Percentiles rank a stretch among this genome's conserved stretches.
phyloP scores from a whole-genome alignment of 64 coral and sea anemone genomes.

The Trachythela sp. region DNA sequence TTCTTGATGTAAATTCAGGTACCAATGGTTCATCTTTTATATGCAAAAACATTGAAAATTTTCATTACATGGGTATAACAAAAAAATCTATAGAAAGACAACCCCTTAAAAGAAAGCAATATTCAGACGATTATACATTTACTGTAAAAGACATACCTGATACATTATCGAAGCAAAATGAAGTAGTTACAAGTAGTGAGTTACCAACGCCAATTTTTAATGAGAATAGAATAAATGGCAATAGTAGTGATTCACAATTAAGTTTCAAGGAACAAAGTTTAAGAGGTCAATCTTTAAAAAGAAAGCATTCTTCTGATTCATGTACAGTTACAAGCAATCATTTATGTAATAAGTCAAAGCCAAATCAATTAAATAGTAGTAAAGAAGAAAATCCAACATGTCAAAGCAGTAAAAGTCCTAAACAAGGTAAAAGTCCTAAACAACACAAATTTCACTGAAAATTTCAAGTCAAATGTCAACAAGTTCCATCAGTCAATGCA shows the following conservation, averaged over 20 bases:
- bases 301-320: constrained; percentile 2
- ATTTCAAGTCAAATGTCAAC: neutral
- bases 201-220: neutral
- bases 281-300: constrained; percentile 8
- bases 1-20: constrained; percentile 3
- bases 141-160: neutral
- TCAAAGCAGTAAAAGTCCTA: too few relatives aligned
- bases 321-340: neutral
- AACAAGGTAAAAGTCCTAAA: neutral
- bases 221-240: neutral
- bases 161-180: neutral
- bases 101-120: neutral
- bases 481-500: constrained; percentile 3
- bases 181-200: neutral
- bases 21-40: neutral
- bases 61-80: too few relatives aligned
- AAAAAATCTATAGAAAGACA: neutral
- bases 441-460: neutral
- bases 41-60: too few relatives aligned
- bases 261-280: neutral
- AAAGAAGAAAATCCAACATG: neutral
- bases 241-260: neutral
- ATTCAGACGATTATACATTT: neutral
- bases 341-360: constrained; percentile 13
- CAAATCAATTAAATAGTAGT: constrained; percentile 6